Conservation (phyloP, 2,113 vertebrate genomes). For the Albula glossodonta region DNA sequence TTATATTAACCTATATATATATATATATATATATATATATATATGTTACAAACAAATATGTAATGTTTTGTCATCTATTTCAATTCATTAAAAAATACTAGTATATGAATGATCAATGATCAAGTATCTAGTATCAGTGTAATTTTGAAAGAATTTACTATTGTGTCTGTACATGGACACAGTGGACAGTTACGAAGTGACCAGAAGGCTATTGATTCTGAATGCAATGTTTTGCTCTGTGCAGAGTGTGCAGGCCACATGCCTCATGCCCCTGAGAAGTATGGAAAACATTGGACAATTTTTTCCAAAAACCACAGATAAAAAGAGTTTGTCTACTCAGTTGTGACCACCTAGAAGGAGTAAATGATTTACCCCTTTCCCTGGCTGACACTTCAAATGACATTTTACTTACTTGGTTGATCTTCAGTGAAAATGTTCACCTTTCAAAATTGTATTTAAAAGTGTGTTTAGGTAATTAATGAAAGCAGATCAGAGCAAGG, state of each 20-base stretch:
- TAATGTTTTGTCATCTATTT: too few relatives aligned
- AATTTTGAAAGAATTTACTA: too few relatives aligned
- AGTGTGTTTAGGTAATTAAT: neutral
- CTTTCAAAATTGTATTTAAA: neutral
- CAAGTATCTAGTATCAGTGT: too few relatives aligned
- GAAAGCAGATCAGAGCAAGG: neutral
- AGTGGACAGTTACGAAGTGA: neutral
- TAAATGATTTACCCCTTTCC: slow-evolving; percentile 47
- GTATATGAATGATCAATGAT: too few relatives aligned
- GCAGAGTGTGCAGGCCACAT: neutral
- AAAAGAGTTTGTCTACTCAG: slow-evolving; percentile 8
- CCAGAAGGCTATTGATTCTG: neutral
- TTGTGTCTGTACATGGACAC: too few relatives aligned
- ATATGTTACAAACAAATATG: too few relatives aligned
- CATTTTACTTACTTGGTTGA: neutral
- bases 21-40: too few relatives aligned
- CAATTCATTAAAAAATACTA: neutral
- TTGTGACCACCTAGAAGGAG: neutral
- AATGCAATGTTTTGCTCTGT: slow-evolving; percentile 12
- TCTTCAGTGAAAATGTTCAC: slow-evolving; percentile 27
- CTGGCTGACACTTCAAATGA: neutral
- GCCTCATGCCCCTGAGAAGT: neutral
- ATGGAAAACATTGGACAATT: slow-evolving; percentile 30
- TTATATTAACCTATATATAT: too few relatives aligned
- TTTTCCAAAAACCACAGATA: neutral